phyloP scores from a whole-genome alignment of 2,888 invertebrate species.

The Drosophila diplacantha region DNA sequence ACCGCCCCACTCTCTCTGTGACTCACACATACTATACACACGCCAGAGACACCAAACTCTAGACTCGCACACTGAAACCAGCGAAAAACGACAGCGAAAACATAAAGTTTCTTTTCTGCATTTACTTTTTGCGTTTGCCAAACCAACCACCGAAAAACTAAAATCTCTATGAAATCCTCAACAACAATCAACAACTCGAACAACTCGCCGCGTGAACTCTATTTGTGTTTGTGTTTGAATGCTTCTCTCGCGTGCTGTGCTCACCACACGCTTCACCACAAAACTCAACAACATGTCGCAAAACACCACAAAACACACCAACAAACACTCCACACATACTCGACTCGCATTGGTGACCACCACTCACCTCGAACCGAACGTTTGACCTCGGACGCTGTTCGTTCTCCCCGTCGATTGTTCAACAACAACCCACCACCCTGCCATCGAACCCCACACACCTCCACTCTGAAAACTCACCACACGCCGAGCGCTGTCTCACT shows the following conservation, averaged over 20 bases:
- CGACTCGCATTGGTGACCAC: conserved; percentile 13
- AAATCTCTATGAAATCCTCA: conserved; percentile 38
- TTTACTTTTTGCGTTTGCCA: conserved; percentile 68
- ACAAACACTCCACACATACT: conserved; percentile 1
- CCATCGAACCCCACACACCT: conserved; percentile 5
- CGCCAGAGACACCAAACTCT: conserved; percentile 18
- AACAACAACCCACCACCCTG: conserved; percentile 21
- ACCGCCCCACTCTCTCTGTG: conserved; percentile 43
- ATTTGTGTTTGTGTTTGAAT: conserved; percentile 67
- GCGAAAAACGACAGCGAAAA: conserved; percentile 50
- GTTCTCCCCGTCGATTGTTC: conserved; percentile 38
- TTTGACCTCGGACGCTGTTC: conserved; percentile 63
- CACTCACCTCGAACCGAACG: conserved; percentile 37
- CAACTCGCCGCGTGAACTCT: conserved; percentile 34
- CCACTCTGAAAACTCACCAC: conserved; percentile 14
- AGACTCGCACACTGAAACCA: conserved; percentile 35
- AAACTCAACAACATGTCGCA: conserved; percentile 25
- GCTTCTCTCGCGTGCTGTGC: conserved; percentile 69
- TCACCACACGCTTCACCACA: conserved; percentile 40
- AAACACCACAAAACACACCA: conserved; percentile 27
- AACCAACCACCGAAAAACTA: conserved; percentile 46
- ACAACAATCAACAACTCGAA: conserved; percentile 46
- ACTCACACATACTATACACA: conserved; percentile 28
- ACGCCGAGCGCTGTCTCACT: conserved; percentile 25
- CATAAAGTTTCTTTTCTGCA: conserved; percentile 72